Conservation (phyloP, 2,888 invertebrate genomes). For the Iphiclides podalirius region DNA sequence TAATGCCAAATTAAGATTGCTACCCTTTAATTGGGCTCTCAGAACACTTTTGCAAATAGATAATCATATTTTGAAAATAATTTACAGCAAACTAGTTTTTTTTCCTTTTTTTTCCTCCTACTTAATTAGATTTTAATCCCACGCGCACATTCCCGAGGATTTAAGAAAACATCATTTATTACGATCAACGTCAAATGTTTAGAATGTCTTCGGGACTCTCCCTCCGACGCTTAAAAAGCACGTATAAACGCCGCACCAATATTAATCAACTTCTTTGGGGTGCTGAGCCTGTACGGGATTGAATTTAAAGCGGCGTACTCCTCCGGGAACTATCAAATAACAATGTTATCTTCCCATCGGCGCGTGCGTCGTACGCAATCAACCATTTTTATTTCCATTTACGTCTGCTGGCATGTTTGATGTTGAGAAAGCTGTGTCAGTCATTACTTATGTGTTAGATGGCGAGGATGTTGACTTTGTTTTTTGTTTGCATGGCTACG, state of each 20-base stretch:
- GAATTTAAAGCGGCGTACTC: slow-evolving; percentile 31
- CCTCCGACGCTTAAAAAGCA: background rate
- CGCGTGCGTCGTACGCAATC: slow-evolving; percentile 51
- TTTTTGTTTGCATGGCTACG: too few relatives aligned
- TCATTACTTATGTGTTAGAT: background rate
- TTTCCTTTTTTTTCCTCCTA: too few relatives aligned
- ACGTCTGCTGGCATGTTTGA: slow-evolving; percentile 5
- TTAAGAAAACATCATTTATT: slow-evolving; percentile 9
- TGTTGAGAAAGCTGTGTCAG: slow-evolving; percentile 5
- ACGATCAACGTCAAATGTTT: background rate
- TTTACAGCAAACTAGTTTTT: too few relatives aligned
- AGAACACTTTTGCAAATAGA: too few relatives aligned
- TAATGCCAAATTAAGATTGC: too few relatives aligned
- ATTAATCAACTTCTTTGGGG: slow-evolving; percentile 16
- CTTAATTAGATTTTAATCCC: too few relatives aligned
- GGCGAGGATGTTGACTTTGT: too few relatives aligned
- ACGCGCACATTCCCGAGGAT: too few relatives aligned
- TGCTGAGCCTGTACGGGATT: slow-evolving; percentile 8
- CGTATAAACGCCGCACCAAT: slow-evolving; percentile 10
- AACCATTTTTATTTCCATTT: slow-evolving; percentile 27
- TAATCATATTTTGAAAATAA: too few relatives aligned
- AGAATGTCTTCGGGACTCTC: slow-evolving; percentile 1
- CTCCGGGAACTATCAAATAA: slow-evolving; percentile 36
- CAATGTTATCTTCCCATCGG: slow-evolving; percentile 69
- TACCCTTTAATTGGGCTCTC: too few relatives aligned